These are phyloP conservation scores for Brachyrhaphis roseni DNA, from an alignment of 2,797 vertebrate genomes.

Conservation along the genomic window DNA sequence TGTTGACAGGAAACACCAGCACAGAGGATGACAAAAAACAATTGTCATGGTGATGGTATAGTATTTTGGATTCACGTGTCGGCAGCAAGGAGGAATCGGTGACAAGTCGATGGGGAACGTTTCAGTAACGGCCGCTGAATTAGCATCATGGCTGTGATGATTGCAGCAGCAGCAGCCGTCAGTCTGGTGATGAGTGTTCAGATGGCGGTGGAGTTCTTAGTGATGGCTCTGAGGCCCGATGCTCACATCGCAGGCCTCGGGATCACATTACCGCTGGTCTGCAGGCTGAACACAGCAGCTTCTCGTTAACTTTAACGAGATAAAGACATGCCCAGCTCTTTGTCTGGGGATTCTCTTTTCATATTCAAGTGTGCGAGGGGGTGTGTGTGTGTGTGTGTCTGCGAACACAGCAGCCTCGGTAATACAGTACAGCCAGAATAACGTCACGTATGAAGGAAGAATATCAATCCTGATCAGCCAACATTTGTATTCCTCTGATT, in stretches of 20 bases:
- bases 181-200: slow-evolving; percentile 26
- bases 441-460: slow-evolving; percentile 41
- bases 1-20: slow-evolving; percentile 51
- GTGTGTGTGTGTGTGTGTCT: slow-evolving; percentile 3
- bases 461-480: slow-evolving; percentile 49
- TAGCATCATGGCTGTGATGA: slow-evolving; percentile 21
- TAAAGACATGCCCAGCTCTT: slow-evolving; percentile 75
- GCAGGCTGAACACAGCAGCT: slow-evolving; percentile 70
- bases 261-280: slow-evolving; percentile 60
- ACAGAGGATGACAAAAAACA: slow-evolving; percentile 46
- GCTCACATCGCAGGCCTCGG: slow-evolving; percentile 32
- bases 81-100: slow-evolving; percentile 15
- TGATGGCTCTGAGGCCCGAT: slow-evolving; percentile 31
- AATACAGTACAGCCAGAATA: slow-evolving; percentile 48
- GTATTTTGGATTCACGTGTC: slow-evolving; percentile 28
- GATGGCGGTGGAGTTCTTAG: slow-evolving; percentile 3
- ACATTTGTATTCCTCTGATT: slow-evolving; percentile 66
- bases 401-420: slow-evolving; percentile 52
- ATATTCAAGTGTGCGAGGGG: slow-evolving; percentile 22
- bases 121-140: slow-evolving; percentile 30
- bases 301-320: slow-evolving; percentile 79
- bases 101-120: slow-evolving; percentile 10
- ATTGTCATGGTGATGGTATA: slow-evolving; percentile 64
- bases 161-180: slow-evolving; percentile 2
- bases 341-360: slow-evolving; percentile 64